Percentiles rank a stretch among this genome's conserved stretches.
phyloP scores from a whole-genome alignment of 64 coral and sea anemone species.

The Pocillopora damicornis region DNA sequence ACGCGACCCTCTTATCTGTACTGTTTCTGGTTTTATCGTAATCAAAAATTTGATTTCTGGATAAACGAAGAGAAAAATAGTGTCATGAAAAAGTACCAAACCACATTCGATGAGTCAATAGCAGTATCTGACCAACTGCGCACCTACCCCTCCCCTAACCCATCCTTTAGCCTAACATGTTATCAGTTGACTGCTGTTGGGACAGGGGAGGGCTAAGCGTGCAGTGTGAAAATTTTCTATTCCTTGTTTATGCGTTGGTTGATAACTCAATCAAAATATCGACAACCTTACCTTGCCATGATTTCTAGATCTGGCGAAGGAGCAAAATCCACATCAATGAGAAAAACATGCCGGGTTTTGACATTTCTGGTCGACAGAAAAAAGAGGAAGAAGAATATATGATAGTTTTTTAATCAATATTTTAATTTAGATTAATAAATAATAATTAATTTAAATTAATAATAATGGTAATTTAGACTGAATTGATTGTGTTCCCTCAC shows the following conservation, averaged over 20 bases:
- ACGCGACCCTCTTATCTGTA: slow-evolving; percentile 6
- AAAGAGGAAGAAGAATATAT: not conserved
- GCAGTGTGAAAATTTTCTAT: not conserved
- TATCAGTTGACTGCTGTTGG: no score
- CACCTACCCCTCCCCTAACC: no score
- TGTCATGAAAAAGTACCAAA: not conserved
- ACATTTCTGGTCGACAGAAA: not conserved
- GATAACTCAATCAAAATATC: not conserved
- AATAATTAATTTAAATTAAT: no score
- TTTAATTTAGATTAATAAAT: no score
- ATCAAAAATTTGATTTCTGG: slow-evolving; percentile 7
- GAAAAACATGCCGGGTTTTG: slow-evolving; percentile 16
- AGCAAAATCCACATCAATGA: slow-evolving; percentile 28
- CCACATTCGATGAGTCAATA: not conserved
- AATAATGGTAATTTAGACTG: not conserved
- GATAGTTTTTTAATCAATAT: no score
- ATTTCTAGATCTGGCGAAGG: slow-evolving; percentile 23
- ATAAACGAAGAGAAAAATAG: not conserved
- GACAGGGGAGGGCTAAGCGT: no score
- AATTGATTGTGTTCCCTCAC: not conserved
- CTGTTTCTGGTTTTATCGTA: slow-evolving; percentile 21
- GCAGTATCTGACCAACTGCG: no score
- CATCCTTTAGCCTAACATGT: no score
- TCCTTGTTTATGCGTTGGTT: not conserved
- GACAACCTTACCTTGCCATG: slow-evolving; percentile 6